Evolutionary conservation across 2,113 vertebrate species (phyloP), one percentile per base, ranked within the genome.

Genomic region (Trichechus manatus): DNA sequence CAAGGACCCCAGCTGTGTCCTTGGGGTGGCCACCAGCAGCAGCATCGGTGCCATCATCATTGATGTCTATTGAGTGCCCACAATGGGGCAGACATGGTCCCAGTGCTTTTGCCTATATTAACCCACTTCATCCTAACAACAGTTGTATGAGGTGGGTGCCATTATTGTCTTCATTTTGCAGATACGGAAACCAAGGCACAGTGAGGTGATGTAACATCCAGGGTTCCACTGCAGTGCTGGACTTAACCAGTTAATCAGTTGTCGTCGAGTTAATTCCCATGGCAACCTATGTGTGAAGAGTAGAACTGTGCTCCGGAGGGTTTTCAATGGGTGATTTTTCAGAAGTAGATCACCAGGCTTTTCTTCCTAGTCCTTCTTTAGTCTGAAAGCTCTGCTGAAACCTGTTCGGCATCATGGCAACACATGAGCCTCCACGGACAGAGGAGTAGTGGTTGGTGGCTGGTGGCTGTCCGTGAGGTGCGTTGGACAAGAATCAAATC

Each of bases 151-250:
- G 39, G 74, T 22, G 7, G 23, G 75, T 0, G 23, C 29, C 8
- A 0, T 2, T 33, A 22, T 2, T 31, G 0, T 9, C 53, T 68
- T 53, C 10, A 13, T 19, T 5, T 1, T 1, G 2, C 7, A 47
- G 75, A 29, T 29, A 29, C 31, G 42, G 42, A 47, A 47, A 29
- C 31, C 5, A 68, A 68, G 66, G 66, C 25, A 5, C 39, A 1
- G 29, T 0, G 23, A 44, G 36, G 25, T 39, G 17, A 3, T 4
- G 4, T 15, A 0, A 19, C 0, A 3, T 2, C 63, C 56, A 33
- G 64, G 53, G 39, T 0, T 25, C 75, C 39, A 0, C 61, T 61
- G n/a, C 42, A 50, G 31, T 59, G 0, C 36, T 11, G 9, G 10
- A 36, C 31, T 36, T 72, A 72, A 17, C 33, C 68, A n/a, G 27